Evolutionary conservation across 2,888 invertebrate genomes (phyloP).

Genomic region (Cosmia pyralina): DNA sequence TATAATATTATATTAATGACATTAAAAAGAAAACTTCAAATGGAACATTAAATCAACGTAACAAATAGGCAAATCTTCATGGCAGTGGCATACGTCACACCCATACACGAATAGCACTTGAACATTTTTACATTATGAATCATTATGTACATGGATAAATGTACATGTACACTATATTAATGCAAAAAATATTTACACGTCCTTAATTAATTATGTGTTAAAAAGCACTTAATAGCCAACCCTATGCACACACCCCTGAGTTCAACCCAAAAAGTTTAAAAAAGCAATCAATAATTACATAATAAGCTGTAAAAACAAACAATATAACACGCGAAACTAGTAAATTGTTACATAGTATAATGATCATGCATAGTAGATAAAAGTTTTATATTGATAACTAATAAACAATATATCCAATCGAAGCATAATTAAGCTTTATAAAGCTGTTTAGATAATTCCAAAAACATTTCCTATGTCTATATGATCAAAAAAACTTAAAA

Average conservation of each 20-base stretch:
- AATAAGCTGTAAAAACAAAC: conserved; percentile 63
- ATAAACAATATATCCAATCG: conserved; percentile 64
- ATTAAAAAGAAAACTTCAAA: conserved; percentile 59
- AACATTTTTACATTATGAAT: conserved; percentile 83
- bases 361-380: conserved; percentile 68
- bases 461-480: conserved; percentile 71
- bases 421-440: conserved; percentile 66
- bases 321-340: conserved; percentile 63
- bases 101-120: conserved; percentile 85
- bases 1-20: conserved; percentile 46
- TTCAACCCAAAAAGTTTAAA: conserved; percentile 63
- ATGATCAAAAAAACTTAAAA: conserved; percentile 68
- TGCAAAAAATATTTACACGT: conserved; percentile 89
- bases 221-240: conserved; percentile 86
- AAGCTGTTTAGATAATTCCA: conserved; percentile 67
- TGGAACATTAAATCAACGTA: conserved; percentile 56
- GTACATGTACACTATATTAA: conserved; percentile 82
- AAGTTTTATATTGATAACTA: conserved; percentile 63
- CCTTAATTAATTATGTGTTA: conserved; percentile 81
- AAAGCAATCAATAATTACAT: conserved; percentile 66
- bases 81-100: conserved; percentile 88
- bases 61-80: conserved; percentile 66
- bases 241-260: conserved; percentile 73
- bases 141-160: conserved; percentile 82
- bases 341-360: conserved; percentile 63